Evolutionary conservation across 2,113 vertebrate species (phyloP), one percentile per base, ranked within the genome.

Genomic region (Oncorhynchus gorbuscha): DNA sequence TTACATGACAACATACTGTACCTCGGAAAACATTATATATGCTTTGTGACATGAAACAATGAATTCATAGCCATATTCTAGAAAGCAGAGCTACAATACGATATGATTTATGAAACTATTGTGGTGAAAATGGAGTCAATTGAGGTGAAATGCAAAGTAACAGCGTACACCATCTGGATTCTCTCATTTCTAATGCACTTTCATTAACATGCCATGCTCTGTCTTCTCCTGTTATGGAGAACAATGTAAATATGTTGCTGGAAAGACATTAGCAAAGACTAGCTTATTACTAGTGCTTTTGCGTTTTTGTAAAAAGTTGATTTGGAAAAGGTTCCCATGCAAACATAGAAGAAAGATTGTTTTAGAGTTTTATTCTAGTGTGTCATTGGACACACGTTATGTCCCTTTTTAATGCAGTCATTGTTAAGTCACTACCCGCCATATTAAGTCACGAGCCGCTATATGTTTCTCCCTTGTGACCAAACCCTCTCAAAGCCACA

Each of bases 11-110:
- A 22, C 70, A 69, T n/a, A 48, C 39, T 45, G 39, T 12, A 12
- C 9, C 3, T 68, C 35, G 3, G 26, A 62, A 24, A 74, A 7
- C 66, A 55, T 66, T 3, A 61, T 62, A 12, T 3, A 69, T 78
- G 68, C 76, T 49, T 24, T n/a, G 30, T 7, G 24, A 77, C 49
- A 69, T 35, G 20, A 68, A 11, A 58, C 59, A 49, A 9, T 48
- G 16, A 58, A 71, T 71, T n/a, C 14, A 65, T 75, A 82, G 80
- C 66, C 71, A 78, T 81, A 45, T 58, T 59, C 16, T 48, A 80
- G 70, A 73, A 77, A 69, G 73, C 61, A 62, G 71, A 81, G 75
- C 8, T 35, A 30, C 69, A 14, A 65, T 65, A 68, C 58, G 62
- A 24, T 4, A 24, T 68, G 49, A 72, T 78, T 67, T 65, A 62